Conservation (phyloP, 2,888 invertebrate species). For the Eurois occulta region DNA sequence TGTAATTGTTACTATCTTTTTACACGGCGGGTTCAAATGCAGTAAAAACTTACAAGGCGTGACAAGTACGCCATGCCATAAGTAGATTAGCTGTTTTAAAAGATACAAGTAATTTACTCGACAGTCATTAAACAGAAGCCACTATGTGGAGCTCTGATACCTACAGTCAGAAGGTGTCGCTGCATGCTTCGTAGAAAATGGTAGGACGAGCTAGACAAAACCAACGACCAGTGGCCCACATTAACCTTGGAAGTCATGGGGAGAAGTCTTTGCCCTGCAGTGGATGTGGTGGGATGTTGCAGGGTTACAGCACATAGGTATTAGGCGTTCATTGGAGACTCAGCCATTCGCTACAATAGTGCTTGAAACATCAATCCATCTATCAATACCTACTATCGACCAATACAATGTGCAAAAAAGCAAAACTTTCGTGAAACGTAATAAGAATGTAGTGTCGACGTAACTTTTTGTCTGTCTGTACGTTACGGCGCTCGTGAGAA, state of each 20-base stretch:
- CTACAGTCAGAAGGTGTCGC: neutral
- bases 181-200: neutral
- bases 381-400: neutral
- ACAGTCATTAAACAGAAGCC: neutral
- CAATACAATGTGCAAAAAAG: slow-evolving; percentile 26
- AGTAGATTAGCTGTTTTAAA: neutral
- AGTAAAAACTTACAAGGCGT: neutral
- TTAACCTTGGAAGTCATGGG: neutral
- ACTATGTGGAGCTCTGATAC: neutral
- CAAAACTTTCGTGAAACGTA: slow-evolving; percentile 61
- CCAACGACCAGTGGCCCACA: neutral
- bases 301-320: neutral
- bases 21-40: neutral
- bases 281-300: neutral
- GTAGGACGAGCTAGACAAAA: neutral
- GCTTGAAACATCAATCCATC: neutral
- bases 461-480: slow-evolving; percentile 64
- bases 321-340: neutral
- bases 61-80: neutral
- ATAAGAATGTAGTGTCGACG: slow-evolving; percentile 27
- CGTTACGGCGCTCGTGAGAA: slow-evolving; percentile 69
- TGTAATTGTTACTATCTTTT: slow-evolving; percentile 35
- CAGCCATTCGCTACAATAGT: neutral
- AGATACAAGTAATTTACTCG: neutral
- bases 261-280: neutral